Base-by-base conservation (phyloP, 2,888 invertebrate genomes). In the Tholera decimalis region DNA sequence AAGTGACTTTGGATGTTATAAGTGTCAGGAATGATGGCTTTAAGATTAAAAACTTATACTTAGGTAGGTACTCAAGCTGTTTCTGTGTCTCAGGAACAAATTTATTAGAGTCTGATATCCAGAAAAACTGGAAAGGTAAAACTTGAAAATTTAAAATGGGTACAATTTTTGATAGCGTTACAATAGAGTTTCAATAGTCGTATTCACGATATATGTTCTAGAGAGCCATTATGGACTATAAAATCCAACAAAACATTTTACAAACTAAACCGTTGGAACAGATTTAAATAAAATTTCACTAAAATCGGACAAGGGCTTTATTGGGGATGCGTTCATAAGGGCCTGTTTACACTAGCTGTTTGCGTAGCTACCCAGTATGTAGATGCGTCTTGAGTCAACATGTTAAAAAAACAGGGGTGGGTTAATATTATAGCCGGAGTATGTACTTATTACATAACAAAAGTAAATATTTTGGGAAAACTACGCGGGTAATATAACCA, bases 361-460 rank as follows among this genome's bases (percentile, higher is more conserved):
- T 92, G 89, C 88, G 85, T 91, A 95, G 93, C 93, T 91, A 79
- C 89, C 90, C 88, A 89, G 88, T 91, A 91, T 93, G 93, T 92
- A 91, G 92, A 94, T 94, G 94, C 94, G 93, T 92, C 94, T 95
- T 93, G 85, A 85, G 91, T 90, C 94, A 95, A 94, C 93, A 95
- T 73, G 88, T 89, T 94, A 92, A 94, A 95, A 95, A 95, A 95
- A 95, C 94, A 95, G 92, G 94, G 95, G 95, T 85, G 80, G 81
- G 81, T 88, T 66, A 86, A 89, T 89, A 90, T 89, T 87, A 90
- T 79, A 75, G 69, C 71, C 54, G 57, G 70, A 69, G 64, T 65
- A 77, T 67, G 63, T 79, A 82, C 76, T 83, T 80, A 80, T 67
- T 87, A 88, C 82, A 88, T 87, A 86, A 77, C 80, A 80, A 83